Evolutionary conservation across 2,797 vertebrate genomes (phyloP), one percentile per base, ranked within the genome.

Genomic region (Manis pentadactyla): DNA sequence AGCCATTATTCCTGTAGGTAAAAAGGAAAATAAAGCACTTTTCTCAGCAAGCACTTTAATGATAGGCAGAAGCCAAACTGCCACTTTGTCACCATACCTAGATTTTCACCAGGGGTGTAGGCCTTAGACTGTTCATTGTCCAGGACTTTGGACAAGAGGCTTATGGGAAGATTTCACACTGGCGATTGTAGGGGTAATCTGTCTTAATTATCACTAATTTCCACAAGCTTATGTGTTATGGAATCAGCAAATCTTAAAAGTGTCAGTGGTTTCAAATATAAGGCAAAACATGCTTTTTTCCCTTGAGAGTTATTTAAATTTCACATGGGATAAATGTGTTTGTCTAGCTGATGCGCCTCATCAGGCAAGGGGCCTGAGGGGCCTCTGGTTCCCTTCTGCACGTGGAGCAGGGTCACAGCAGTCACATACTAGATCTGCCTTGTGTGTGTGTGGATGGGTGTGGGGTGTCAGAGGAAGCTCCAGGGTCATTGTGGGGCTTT

Each of bases 181-280:
- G 77, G 21, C 37, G 68, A 69, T 17, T 18, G 51, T 29, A 39
- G 55, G 78, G 85, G 23, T 82, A 34, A 69, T 81, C n/a, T 69
- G 34, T 82, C 55, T 57, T 78, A 29, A 73, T 31, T n/a, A 81
- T 61, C 59, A 86, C 57, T 81, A 27, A 93, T 87, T 87, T 87
- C 51, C 29, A 84, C 69, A 83, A 25, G 27, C 12, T 37, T 77
- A 55, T 10, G 27, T 49, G n/a, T 1, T 3, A 29, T 61, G 17
- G 15, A 18, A 79, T 46, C 5, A 51, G 92, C 29, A 88, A 23
- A 74, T 81, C 37, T 81, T 69, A 11, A 94, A 88, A 89, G 53
- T 10, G 27, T 59, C 71, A 88, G 73, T 37, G 23, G 31, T 75
- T 94, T 93, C 85, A 66, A 46, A 94, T 61, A 7, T 21, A 94